Evolutionary conservation across 2,113 vertebrate species (phyloP).

Genomic region (Tor tambroides): DNA sequence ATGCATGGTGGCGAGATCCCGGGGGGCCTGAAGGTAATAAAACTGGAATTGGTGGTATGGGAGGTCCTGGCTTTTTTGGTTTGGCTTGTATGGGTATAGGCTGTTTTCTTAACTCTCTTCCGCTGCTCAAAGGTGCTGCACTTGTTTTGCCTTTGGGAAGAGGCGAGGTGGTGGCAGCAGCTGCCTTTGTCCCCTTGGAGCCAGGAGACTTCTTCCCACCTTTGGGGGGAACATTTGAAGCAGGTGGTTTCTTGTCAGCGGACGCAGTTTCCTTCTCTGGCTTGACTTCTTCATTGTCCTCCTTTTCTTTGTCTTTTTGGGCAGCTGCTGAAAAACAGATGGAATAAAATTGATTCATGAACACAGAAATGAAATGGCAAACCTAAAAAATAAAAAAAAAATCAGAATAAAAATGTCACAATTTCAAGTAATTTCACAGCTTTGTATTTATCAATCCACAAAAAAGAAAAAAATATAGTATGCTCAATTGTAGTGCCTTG

Average conservation of each 20-base stretch:
- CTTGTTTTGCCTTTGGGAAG: slow-evolving; percentile 68
- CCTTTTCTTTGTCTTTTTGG: slow-evolving; percentile 67
- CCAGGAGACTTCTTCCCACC: slow-evolving; percentile 63
- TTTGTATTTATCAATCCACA: not conserved
- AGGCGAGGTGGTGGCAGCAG: slow-evolving; percentile 37
- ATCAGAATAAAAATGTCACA: no score
- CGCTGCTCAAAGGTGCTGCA: slow-evolving; percentile 36
- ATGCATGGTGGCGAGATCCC: slow-evolving; percentile 72
- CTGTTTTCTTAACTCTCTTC: slow-evolving; percentile 68
- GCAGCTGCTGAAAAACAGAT: slow-evolving; percentile 64
- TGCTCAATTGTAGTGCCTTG: slow-evolving; percentile 50
- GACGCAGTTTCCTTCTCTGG: slow-evolving; percentile 63
- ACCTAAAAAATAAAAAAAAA: not conserved
- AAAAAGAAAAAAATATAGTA: not conserved
- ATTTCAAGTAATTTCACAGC: no score
- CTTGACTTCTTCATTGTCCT: slow-evolving; percentile 66
- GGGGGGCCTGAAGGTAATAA: slow-evolving; percentile 70
- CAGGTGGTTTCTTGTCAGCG: slow-evolving; percentile 61
- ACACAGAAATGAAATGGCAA: not conserved
- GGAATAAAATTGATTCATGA: slow-evolving; percentile 1
- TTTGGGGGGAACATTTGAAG: slow-evolving; percentile 51
- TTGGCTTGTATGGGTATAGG: slow-evolving; percentile 47
- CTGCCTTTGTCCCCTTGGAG: slow-evolving; percentile 63
- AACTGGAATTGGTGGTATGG: slow-evolving; percentile 57
- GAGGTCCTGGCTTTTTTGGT: slow-evolving; percentile 66